phyloP scores from a whole-genome alignment of 2,113 vertebrate genomes.

The Phyllostomus discolor region DNA sequence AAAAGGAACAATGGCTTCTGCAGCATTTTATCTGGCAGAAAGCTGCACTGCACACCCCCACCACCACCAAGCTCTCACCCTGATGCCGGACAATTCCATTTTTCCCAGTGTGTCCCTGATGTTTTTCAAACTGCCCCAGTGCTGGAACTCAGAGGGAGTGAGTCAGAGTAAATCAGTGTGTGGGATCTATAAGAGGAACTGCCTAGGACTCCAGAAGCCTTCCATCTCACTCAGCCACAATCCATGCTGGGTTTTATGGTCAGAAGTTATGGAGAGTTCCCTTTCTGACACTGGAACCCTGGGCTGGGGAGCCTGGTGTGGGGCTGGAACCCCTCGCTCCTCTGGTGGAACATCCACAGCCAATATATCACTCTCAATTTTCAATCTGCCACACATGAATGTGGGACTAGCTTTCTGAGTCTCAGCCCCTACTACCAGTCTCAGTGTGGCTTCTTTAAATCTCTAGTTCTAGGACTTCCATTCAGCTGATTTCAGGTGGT shows the following conservation, averaged over 20 bases:
- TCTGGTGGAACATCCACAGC: neutral
- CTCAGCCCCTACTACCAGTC: neutral
- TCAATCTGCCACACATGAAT: neutral
- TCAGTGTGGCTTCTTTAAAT: neutral
- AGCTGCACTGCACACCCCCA: neutral
- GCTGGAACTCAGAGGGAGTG: neutral
- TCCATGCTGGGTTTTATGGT: neutral
- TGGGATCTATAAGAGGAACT: neutral
- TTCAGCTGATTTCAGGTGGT: neutral
- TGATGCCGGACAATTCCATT: neutral
- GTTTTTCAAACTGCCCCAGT: neutral
- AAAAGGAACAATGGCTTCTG: neutral
- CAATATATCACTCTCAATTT: neutral
- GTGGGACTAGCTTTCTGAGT: neutral
- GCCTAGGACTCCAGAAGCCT: neutral
- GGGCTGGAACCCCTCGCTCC: neutral
- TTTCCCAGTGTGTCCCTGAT: neutral
- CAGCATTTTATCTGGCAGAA: neutral
- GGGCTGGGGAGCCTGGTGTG: neutral
- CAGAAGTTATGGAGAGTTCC: neutral
- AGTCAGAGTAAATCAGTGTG: neutral
- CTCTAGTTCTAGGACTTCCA: neutral
- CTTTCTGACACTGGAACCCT: neutral
- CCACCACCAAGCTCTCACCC: neutral
- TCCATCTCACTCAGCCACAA: neutral